These are phyloP conservation scores for Tachina grossa DNA, from an alignment of 2,888 invertebrate genomes.

Conservation along the genomic window DNA sequence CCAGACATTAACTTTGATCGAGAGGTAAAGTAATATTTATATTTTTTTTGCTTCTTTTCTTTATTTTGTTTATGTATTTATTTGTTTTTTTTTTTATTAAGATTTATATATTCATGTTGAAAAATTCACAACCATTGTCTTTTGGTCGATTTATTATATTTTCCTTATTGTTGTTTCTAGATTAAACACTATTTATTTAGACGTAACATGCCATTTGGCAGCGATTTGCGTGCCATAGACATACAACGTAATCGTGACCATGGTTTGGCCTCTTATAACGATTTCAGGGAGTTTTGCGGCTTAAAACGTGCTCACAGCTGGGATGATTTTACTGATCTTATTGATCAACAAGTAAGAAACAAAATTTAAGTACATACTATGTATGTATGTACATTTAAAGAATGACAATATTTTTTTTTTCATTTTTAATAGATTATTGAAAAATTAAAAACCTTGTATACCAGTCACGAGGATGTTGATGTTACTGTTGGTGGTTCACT, in stretches of 20 bases:
- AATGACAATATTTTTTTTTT: neutral
- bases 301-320: constrained; percentile 87
- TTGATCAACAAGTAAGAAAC: constrained; percentile 84
- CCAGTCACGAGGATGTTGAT: constrained; percentile 91
- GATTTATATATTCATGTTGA: constrained; percentile 20
- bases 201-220: constrained; percentile 88
- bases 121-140: constrained; percentile 22
- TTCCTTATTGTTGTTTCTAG: constrained; percentile 79
- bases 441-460: constrained; percentile 87
- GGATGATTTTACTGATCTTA: constrained; percentile 88
- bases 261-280: constrained; percentile 90
- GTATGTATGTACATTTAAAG: neutral
- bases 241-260: constrained; percentile 95
- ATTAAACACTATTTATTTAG: constrained; percentile 88
- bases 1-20: constrained; percentile 90
- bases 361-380: neutral
- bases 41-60: constrained; percentile 9
- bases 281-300: constrained; percentile 90
- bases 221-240: constrained; percentile 91
- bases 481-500: constrained; percentile 92
- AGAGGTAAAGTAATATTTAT: constrained; percentile 76
- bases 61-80: constrained; percentile 38
- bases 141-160: constrained; percentile 19
- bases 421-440: constrained; percentile 83
- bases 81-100: neutral